phyloP scores from a whole-genome alignment of 2,113 vertebrate genomes.

The Nibea albiflora region DNA sequence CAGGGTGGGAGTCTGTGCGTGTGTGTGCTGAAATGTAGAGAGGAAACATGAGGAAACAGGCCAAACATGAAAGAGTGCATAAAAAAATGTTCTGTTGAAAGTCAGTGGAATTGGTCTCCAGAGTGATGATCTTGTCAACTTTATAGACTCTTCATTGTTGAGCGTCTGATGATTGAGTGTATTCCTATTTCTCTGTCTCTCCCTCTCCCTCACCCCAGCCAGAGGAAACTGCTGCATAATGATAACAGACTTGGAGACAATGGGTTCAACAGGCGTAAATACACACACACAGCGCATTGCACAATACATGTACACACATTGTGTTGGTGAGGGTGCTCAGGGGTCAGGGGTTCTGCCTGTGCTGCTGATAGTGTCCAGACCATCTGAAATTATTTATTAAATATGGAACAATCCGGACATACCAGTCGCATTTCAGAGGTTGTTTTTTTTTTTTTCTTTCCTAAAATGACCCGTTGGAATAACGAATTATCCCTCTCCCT shows the following conservation, averaged over 20 bases:
- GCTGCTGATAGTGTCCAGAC: constrained; percentile 65
- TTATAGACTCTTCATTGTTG: constrained; percentile 66
- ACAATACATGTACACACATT: constrained; percentile 41
- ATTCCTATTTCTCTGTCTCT: constrained; percentile 45
- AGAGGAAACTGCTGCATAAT: constrained; percentile 79
- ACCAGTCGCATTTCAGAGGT: constrained; percentile 57
- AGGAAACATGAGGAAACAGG: constrained; percentile 60
- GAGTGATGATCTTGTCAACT: constrained; percentile 63
- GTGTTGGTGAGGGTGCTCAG: constrained; percentile 25
- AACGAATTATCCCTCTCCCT: constrained; percentile 32
- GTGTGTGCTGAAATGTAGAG: constrained; percentile 8
- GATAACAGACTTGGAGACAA: constrained; percentile 78
- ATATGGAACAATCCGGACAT: constrained; percentile 74
- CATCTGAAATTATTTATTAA: constrained; percentile 72
- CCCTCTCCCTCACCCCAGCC: constrained; percentile 32
- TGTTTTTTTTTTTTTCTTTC: constrained; percentile 1
- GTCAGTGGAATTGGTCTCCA: constrained; percentile 16
- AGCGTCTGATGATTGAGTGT: constrained; percentile 61
- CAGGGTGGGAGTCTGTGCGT: constrained; percentile 39
- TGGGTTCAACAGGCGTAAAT: constrained; percentile 62
- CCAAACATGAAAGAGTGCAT: constrained; percentile 53
- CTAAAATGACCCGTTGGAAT: constrained; percentile 56
- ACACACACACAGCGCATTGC: constrained; percentile 32
- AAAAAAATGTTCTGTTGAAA: constrained; percentile 32
- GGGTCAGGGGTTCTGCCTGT: constrained; percentile 64